Base-by-base conservation (phyloP, 2,797 vertebrate species). In the Semaprochilodus insignis region DNA sequence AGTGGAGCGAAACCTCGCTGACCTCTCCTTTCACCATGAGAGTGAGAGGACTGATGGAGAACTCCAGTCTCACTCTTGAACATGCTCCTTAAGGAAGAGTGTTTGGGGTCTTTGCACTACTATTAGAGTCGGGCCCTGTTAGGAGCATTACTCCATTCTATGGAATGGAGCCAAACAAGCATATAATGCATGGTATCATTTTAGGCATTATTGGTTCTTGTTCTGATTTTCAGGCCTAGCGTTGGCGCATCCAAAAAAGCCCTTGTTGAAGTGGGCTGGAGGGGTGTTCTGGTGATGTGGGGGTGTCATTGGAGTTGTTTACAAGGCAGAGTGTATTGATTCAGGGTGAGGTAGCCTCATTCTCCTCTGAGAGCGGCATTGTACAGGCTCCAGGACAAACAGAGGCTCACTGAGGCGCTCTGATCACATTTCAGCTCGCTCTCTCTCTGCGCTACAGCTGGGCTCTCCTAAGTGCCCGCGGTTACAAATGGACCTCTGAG, bases 301-400 rank as follows among this genome's bases (percentile, higher is more conserved):
- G 82, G 69, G 78, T 90, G 82, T 88, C 82, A 83, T 59, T 85
- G 78, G 81, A 55, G 66, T 83, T 88, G 87, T 87, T 88, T 90
- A 86, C 85, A 86, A 86, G 82, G 51, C 76, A 75, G 78, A 15
- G 44, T 76, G 63, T 86, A 90, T 88, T 85, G 88, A 90, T 87
- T 85, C 72, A 82, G 78, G 44, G 62, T 77, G 78, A 84, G 81
- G 80, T 66, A 77, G 86, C 77, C 85, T 83, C 80, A 81, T 82
- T 86, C 83, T 82, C 85, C 83, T 74, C 66, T 70, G 74, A 86
- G 73, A 80, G 74, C 59, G 60, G 77, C 71, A 66, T 83, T 87
- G 79, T 84, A 86, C 59, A 81, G 83, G 59, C 76, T 79, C 70
- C 76, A 87, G 85, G 81, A 85, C 86, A 85, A 88, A 87, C 87